Conservation (phyloP, 2,797 vertebrate species). For the Helarctos malayanus region DNA sequence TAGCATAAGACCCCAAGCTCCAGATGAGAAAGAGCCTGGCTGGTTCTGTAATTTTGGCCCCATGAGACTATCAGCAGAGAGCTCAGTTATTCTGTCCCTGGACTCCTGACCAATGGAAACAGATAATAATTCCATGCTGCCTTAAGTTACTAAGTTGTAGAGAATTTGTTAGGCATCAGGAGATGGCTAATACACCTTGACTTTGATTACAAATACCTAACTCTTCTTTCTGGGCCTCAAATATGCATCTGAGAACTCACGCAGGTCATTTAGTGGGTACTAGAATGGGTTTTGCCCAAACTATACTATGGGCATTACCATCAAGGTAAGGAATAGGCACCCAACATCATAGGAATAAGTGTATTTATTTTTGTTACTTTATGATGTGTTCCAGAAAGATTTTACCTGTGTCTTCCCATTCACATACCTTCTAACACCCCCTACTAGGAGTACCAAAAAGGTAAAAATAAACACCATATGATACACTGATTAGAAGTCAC, state of each 20-base stretch:
- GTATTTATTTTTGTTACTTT: constrained; percentile 36
- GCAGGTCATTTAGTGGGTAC: not conserved
- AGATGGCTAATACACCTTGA: not conserved
- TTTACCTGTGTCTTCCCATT: not conserved
- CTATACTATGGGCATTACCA: not conserved
- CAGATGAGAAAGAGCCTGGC: not conserved
- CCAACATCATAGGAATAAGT: not conserved
- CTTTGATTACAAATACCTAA: not conserved
- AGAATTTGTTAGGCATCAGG: not conserved
- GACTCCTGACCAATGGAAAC: not conserved
- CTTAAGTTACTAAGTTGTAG: not conserved
- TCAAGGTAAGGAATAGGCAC: not conserved
- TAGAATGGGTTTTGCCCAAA: not conserved
- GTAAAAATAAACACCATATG: constrained; percentile 19
- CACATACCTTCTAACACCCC: not conserved
- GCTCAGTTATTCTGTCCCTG: not conserved
- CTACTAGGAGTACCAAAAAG: not conserved
- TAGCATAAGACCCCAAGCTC: not conserved
- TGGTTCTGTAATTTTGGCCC: not conserved
- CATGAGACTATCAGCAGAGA: not conserved
- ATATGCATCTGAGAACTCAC: not conserved
- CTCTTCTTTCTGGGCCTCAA: not conserved
- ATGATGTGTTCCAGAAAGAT: not conserved
- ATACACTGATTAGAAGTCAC: constrained; percentile 64
- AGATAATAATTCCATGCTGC: not conserved